Evolutionary conservation across 1,140 invertebrate genomes (phyloP).

Genomic region (Hypsibius dujardini): DNA sequence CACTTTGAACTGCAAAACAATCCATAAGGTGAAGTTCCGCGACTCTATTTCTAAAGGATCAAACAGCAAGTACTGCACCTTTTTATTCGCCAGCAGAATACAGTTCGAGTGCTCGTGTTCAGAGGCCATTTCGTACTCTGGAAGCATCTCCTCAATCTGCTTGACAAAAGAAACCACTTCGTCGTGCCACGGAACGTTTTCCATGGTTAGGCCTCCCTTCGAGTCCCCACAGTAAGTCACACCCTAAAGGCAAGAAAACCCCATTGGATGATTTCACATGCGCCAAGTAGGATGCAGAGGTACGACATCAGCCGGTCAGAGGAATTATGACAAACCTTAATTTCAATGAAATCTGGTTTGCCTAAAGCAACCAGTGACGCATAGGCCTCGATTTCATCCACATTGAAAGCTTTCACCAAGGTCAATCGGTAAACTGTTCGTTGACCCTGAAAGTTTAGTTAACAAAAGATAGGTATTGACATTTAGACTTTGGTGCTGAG

Average conservation of each 20-base stretch:
- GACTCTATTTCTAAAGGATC: not conserved
- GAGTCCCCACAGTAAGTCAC: conserved; percentile 47
- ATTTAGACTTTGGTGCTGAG: too few species aligned
- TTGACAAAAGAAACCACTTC: conserved; percentile 42
- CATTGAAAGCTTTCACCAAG: conserved; percentile 45
- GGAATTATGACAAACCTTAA: conserved; percentile 37
- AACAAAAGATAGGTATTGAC: conserved; percentile 13
- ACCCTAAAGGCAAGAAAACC: too few species aligned
- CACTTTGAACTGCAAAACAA: conserved; percentile 37
- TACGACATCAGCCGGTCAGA: conserved; percentile 17
- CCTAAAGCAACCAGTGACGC: conserved; percentile 41
- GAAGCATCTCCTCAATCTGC: conserved; percentile 34
- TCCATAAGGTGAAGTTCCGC: too few species aligned
- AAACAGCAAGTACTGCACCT: conserved; percentile 30
- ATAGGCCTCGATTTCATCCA: conserved; percentile 44
- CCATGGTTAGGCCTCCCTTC: conserved; percentile 44
- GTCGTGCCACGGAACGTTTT: conserved; percentile 48
- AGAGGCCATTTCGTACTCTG: conserved; percentile 42
- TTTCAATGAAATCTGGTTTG: conserved; percentile 48
- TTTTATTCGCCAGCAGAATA: conserved; percentile 41
- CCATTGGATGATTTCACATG: too few species aligned
- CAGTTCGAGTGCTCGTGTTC: conserved; percentile 51
- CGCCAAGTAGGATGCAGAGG: too few species aligned
- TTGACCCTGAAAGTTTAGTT: conserved; percentile 33
- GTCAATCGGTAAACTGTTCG: conserved; percentile 47